Conservation (phyloP, 2,888 invertebrate genomes). For the Chrysomela aeneicollis region DNA sequence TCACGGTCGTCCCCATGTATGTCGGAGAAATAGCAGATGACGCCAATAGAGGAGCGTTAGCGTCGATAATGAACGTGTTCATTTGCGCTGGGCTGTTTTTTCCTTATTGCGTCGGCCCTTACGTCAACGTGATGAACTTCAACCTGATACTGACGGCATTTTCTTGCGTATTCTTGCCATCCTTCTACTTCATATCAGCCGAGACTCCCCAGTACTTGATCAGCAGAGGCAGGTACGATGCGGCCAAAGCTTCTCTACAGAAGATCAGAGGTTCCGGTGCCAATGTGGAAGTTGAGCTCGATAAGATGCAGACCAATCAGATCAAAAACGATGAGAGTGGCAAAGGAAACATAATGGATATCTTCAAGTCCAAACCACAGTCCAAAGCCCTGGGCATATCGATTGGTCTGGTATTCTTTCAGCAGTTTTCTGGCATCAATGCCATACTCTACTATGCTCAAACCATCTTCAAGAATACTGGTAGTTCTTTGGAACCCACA, state of each 20-base stretch:
- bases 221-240: conserved; percentile 65
- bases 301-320: conserved; percentile 52
- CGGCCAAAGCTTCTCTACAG: conserved; percentile 71
- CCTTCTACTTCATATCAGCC: conserved; percentile 78
- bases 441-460: conserved; percentile 82
- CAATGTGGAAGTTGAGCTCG: conserved; percentile 70
- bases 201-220: conserved; percentile 82
- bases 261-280: conserved; percentile 72
- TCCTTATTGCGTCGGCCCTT: conserved; percentile 77
- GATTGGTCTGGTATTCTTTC: conserved; percentile 77
- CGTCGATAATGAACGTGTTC: conserved; percentile 81
- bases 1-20: conserved; percentile 84
- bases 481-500: conserved; percentile 66
- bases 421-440: conserved; percentile 85
- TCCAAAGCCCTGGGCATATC: conserved; percentile 79
- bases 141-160: conserved; percentile 67
- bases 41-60: conserved; percentile 80
- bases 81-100: conserved; percentile 73
- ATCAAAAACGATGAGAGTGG: conserved; percentile 59
- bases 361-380: conserved; percentile 68
- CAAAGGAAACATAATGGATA: conserved; percentile 56
- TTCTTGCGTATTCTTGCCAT: conserved; percentile 59
- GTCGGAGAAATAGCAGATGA: conserved; percentile 86
- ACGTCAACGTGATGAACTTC: conserved; percentile 69
- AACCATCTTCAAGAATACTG: conserved; percentile 73